Evolutionary conservation across 2,113 vertebrate genomes (phyloP).

Genomic region (Ailuropoda melanoleuca): DNA sequence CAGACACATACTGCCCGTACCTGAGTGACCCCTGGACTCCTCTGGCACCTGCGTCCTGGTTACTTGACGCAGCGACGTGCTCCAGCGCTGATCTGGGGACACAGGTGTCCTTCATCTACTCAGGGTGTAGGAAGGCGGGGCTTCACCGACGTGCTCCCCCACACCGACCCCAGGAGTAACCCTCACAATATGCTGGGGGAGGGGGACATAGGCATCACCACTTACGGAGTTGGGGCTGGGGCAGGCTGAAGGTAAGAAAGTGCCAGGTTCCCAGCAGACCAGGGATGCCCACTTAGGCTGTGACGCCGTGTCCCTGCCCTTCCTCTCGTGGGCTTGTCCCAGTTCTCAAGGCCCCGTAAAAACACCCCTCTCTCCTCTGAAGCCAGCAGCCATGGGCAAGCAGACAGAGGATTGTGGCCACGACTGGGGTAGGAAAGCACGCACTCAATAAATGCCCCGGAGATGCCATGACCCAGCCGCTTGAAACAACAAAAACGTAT

Average conservation of each 20-base stretch:
- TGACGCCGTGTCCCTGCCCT: rapidly evolving
- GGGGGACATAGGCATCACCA: rapidly evolving
- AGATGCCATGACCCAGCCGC: not conserved
- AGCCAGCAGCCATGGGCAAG: not conserved
- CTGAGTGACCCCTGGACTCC: not conserved
- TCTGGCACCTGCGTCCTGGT: not conserved
- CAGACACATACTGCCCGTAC: rapidly evolving
- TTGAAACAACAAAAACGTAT: rapidly evolving
- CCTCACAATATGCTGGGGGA: rapidly evolving
- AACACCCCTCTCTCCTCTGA: not conserved
- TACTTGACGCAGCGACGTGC: not conserved
- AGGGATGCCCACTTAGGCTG: rapidly evolving
- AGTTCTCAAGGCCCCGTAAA: rapidly evolving
- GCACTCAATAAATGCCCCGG: rapidly evolving
- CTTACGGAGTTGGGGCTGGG: rapidly evolving
- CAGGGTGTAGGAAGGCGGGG: not conserved
- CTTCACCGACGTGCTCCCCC: not conserved
- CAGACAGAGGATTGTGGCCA: rapidly evolving
- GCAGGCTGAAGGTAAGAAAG: rapidly evolving
- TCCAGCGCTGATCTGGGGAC: not conserved
- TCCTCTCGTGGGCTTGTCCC: not conserved
- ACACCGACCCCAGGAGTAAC: not conserved
- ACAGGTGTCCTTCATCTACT: not conserved
- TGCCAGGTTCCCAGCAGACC: too few relatives aligned
- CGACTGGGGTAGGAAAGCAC: rapidly evolving